Percentiles rank a stretch among this genome's conserved stretches.
Evolutionary conservation across 37 sponge, comb jelly and placozoan genomes (phyloP).

Genomic region (Beroe ovata): DNA sequence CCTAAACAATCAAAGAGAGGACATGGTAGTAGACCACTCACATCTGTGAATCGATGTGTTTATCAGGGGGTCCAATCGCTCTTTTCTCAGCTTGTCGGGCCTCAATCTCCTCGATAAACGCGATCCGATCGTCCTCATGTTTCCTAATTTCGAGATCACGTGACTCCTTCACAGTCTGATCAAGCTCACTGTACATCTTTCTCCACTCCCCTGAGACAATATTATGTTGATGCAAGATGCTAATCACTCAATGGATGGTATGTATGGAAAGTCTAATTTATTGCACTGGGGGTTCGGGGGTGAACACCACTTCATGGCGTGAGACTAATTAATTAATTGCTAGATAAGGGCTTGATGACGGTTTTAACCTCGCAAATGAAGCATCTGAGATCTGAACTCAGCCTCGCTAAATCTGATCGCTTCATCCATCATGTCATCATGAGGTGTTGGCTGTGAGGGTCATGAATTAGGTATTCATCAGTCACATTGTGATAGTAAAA

Average conservation of each 20-base stretch:
- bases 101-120: not conserved
- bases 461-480: too few relatives aligned
- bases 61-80: not conserved
- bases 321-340: too few relatives aligned
- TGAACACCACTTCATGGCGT: too few relatives aligned
- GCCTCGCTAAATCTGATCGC: conserved; percentile 49
- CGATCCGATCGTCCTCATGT: not conserved
- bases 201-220: conserved; percentile 16
- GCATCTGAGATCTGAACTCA: conserved; percentile 51
- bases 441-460: conserved; percentile 36
- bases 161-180: not conserved
- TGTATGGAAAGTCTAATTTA: too few relatives aligned
- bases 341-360: too few relatives aligned
- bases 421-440: conserved; percentile 17
- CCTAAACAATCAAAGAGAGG: too few relatives aligned
- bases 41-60: not conserved
- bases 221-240: too few relatives aligned
- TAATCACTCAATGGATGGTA: too few relatives aligned
- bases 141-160: not conserved
- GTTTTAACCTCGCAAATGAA: conserved; percentile 22
- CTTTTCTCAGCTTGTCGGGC: conserved; percentile 15
- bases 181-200: not conserved
- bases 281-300: too few relatives aligned
- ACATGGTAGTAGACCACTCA: not conserved
- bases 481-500: too few relatives aligned